These are phyloP conservation scores for Lissonota sp. DNA, from an alignment of 2,888 invertebrate genomes.

Conservation along the genomic window DNA sequence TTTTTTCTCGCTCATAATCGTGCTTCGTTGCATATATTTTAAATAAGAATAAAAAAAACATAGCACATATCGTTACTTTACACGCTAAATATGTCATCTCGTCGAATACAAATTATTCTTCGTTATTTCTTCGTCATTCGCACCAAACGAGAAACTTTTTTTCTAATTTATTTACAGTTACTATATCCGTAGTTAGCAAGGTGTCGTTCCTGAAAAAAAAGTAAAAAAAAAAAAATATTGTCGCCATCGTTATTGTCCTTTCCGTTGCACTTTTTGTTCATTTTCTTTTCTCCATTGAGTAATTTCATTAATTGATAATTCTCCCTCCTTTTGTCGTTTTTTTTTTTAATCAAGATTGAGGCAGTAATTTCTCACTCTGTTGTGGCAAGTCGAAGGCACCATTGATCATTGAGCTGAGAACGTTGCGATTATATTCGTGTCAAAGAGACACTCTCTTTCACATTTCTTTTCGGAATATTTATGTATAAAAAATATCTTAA, in stretches of 20 bases:
- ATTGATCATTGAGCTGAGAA: slow-evolving; percentile 78
- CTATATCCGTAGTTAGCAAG: slow-evolving; percentile 78
- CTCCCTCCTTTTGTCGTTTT: slow-evolving; percentile 1
- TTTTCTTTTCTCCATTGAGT: background rate
- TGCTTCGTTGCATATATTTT: slow-evolving; percentile 66
- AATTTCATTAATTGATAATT: too few species aligned
- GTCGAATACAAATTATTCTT: slow-evolving; percentile 70
- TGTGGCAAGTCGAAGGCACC: slow-evolving; percentile 82
- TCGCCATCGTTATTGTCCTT: slow-evolving; percentile 74
- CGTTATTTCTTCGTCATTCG: slow-evolving; percentile 55
- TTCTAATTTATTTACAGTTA: slow-evolving; percentile 78
- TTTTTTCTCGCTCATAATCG: slow-evolving; percentile 53
- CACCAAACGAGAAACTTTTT: slow-evolving; percentile 46
- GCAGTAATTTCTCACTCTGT: slow-evolving; percentile 72
- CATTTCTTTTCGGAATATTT: slow-evolving; percentile 35
- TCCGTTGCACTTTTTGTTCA: slow-evolving; percentile 48
- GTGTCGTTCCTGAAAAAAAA: slow-evolving; percentile 73
- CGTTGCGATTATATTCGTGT: slow-evolving; percentile 37
- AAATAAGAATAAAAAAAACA: slow-evolving; percentile 70
- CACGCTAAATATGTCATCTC: slow-evolving; percentile 71
- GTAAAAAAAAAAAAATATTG: slow-evolving; percentile 23
- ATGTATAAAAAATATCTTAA: slow-evolving; percentile 71
- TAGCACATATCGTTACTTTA: slow-evolving; percentile 73
- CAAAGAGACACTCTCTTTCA: slow-evolving; percentile 39
- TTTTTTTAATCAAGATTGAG: slow-evolving; percentile 46